These are phyloP conservation scores for Manis pentadactyla DNA, from an alignment of 2,797 vertebrate species.

Conservation along the genomic window DNA sequence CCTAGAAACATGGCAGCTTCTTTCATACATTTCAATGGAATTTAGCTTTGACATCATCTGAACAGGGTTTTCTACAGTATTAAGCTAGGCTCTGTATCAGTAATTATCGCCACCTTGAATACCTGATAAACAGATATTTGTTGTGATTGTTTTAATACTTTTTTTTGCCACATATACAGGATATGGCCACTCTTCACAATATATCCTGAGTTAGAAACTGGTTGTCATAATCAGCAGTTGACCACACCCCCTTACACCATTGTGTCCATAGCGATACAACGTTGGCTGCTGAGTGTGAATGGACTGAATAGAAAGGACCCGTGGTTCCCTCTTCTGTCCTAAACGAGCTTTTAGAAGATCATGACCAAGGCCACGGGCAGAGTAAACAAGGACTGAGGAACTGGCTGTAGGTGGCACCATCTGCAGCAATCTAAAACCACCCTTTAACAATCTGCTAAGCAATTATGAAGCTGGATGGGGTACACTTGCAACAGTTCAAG, in stretches of 20 bases:
- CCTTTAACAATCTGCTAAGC: slow-evolving; percentile 82
- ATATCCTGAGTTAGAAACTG: background rate
- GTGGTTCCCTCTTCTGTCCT: slow-evolving; percentile 48
- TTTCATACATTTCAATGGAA: background rate
- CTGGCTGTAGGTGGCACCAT: slow-evolving; percentile 82
- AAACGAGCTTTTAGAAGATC: slow-evolving; percentile 80
- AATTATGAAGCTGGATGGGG: slow-evolving; percentile 71
- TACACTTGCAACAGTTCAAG: background rate
- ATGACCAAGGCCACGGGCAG: slow-evolving; percentile 72
- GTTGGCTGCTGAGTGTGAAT: slow-evolving; percentile 3
- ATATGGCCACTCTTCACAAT: background rate
- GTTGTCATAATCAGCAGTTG: background rate
- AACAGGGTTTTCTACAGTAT: background rate
- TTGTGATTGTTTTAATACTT: background rate
- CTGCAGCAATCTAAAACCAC: slow-evolving; percentile 77
- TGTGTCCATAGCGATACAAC: slow-evolving; percentile 35
- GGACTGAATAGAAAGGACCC: slow-evolving; percentile 43
- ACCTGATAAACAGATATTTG: background rate
- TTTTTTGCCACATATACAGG: background rate
- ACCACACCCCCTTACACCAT: background rate
- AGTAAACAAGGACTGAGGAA: slow-evolving; percentile 79
- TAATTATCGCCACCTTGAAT: background rate
- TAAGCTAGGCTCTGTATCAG: background rate
- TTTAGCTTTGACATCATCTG: background rate
- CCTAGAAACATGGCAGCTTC: background rate